These are phyloP conservation scores for Charaxes varanes DNA, from an alignment of 1,140 invertebrate genomes.

Conservation along the genomic window DNA sequence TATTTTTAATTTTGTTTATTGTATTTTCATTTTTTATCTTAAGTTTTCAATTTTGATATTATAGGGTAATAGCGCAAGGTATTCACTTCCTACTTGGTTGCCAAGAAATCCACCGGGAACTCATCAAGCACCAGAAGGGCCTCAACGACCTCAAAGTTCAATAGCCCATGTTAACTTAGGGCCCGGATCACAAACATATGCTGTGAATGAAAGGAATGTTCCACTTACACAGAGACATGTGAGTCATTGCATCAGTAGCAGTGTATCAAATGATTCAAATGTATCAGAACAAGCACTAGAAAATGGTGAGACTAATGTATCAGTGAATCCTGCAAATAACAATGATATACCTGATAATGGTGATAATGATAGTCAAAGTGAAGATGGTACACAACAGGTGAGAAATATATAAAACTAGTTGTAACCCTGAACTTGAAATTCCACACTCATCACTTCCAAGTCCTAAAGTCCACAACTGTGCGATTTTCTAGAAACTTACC, in stretches of 20 bases:
- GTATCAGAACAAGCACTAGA: slow-evolving; percentile 41
- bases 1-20: too few species aligned
- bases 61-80: slow-evolving; percentile 56
- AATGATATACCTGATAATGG: slow-evolving; percentile 64
- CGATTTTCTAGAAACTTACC: too few species aligned
- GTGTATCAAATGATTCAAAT: slow-evolving; percentile 51
- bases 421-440: too few species aligned
- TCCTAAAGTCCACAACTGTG: too few species aligned
- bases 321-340: slow-evolving; percentile 60
- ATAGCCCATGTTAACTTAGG: slow-evolving; percentile 62
- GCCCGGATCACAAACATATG: slow-evolving; percentile 43
- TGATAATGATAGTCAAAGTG: slow-evolving; percentile 65
- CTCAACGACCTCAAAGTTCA: slow-evolving; percentile 56
- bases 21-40: too few species aligned
- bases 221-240: slow-evolving; percentile 31
- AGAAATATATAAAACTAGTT: too few species aligned
- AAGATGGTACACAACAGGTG: slow-evolving; percentile 63
- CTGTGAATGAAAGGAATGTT: slow-evolving; percentile 43
- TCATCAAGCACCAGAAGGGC: slow-evolving; percentile 36
- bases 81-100: slow-evolving; percentile 61
- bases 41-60: too few species aligned
- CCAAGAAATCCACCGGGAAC: slow-evolving; percentile 50
- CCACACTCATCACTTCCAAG: too few species aligned
- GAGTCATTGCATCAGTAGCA: slow-evolving; percentile 39
- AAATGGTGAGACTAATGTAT: slow-evolving; percentile 49